These are phyloP conservation scores for Sebastes iracundus DNA, from an alignment of 2,797 vertebrate genomes.

Conservation along the genomic window DNA sequence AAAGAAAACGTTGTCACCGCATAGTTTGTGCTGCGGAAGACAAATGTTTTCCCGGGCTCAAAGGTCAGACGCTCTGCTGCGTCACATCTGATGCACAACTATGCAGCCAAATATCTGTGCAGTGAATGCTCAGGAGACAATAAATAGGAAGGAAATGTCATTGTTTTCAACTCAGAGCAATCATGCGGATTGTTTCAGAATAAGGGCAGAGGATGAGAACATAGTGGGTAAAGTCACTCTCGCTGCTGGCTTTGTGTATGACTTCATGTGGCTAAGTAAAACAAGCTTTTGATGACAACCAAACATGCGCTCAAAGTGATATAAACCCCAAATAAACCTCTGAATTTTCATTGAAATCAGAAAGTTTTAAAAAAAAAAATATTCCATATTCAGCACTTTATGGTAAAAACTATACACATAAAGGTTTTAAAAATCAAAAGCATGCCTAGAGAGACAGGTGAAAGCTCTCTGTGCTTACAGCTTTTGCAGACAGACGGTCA, in stretches of 20 bases:
- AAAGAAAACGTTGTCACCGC: constrained; percentile 67
- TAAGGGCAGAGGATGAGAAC: constrained; percentile 57
- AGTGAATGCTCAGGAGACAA: constrained; percentile 36
- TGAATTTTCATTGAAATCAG: neutral
- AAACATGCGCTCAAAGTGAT: neutral
- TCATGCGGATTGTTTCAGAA: constrained; percentile 68
- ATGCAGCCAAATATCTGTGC: constrained; percentile 43
- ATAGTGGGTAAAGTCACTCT: neutral
- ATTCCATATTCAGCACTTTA: neutral
- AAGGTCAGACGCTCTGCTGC: constrained; percentile 73
- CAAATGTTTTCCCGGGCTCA: constrained; percentile 76
- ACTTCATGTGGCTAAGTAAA: neutral
- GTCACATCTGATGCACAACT: constrained; percentile 64
- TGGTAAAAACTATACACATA: neutral
- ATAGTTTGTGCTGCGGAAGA: constrained; percentile 69
- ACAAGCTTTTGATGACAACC: neutral
- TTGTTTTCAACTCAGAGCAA: constrained; percentile 54
- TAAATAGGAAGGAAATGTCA: constrained; percentile 41
- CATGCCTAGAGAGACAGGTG: constrained; percentile 63
- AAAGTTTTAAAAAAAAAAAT: neutral
- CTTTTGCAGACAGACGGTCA: constrained; percentile 41
- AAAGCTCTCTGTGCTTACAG: constrained; percentile 57
- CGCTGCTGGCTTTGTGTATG: constrained; percentile 9
- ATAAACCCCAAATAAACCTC: neutral
- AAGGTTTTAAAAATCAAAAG: constrained; percentile 38